Percentiles rank a stretch among this genome's conserved stretches.
Evolutionary conservation across 2,888 invertebrate species (phyloP).

Genomic region (Platypus cylindrus): DNA sequence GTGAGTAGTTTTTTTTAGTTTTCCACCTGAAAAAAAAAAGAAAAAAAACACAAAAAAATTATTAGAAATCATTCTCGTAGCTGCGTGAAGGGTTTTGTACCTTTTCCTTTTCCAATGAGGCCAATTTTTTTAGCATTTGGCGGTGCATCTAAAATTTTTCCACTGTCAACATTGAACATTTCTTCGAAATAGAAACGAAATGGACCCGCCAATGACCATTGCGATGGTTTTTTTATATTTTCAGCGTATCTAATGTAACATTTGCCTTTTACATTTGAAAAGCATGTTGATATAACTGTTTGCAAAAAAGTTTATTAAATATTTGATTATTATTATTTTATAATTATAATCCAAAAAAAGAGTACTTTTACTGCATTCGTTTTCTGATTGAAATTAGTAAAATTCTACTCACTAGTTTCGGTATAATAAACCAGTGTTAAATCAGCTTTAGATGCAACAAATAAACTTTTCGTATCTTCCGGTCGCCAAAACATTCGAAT

Average conservation of each 20-base stretch:
- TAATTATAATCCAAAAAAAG: too few relatives aligned
- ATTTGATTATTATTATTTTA: too few relatives aligned
- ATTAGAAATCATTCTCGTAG: background rate
- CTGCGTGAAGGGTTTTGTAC: constrained; percentile 31
- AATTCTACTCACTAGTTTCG: too few relatives aligned
- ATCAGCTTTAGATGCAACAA: constrained; percentile 48
- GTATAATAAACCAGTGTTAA: constrained; percentile 67
- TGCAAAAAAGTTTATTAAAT: constrained; percentile 17
- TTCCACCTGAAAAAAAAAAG: constrained; percentile 12
- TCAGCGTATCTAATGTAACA: constrained; percentile 56
- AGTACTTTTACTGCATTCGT: constrained; percentile 42
- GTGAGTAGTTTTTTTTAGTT: constrained; percentile 43
- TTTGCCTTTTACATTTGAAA: constrained; percentile 51
- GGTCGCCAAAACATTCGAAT: constrained; percentile 62
- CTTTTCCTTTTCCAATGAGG: constrained; percentile 45
- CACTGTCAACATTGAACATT: constrained; percentile 46
- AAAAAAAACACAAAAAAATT: background rate
- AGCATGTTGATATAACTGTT: constrained; percentile 43
- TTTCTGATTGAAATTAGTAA: too few relatives aligned
- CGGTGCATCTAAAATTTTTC: constrained; percentile 50
- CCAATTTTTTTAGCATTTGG: constrained; percentile 45
- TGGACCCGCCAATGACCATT: constrained; percentile 52
- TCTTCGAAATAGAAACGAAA: constrained; percentile 62
- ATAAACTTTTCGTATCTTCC: constrained; percentile 53
- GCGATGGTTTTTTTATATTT: constrained; percentile 39